Base-by-base conservation (phyloP, 2,888 invertebrate genomes). In the Cataglyphis rosenhaueri region DNA sequence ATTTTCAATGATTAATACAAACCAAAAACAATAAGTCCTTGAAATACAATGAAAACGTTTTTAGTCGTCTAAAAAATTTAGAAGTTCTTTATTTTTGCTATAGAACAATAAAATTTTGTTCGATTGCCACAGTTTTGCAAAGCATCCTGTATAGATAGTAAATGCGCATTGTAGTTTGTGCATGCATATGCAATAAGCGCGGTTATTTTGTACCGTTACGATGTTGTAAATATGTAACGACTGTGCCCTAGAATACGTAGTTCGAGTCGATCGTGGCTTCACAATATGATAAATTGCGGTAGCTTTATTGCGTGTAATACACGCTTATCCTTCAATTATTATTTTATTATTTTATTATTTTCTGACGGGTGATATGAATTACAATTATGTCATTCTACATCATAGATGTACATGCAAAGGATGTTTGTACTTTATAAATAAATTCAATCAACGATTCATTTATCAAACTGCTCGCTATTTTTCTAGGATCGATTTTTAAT, bases 171-270 rank as follows among this genome's bases (percentile, higher is more conserved):
- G 15, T 68, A 76, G 55, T 41, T 21, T 21, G 38, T 41, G 15
- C 68, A 66, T 55, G 38, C 12, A 68, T 76, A 68, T 57, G 55
- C 76, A 68, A 41, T 57, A 76, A 66, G 61, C 29, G 55, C 68
- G 41, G 15, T 68, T 76, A 68, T 68, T 35, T 55, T 25, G 18
- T 76, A 66, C 76, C 65, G 76, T 76, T 76, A 76, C 57, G 15
- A 41, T 21, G 29, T 41, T 76, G 29, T 57, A 68, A 76, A 76
- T 76, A 76, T 76, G 55, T 76, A 76, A 75, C 38, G 65, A 61
- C 68, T 38, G 41, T 66, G 55, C 29, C 75, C 66, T 55, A 68
- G 55, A 76, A 66, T 76, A 41, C 15, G 18, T 57, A 29, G 3
- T 18, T 57, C n/a, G 12, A 57, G 41, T 57, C n/a, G 29, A 66